phyloP scores from a whole-genome alignment of 2,797 vertebrate genomes.

The Otus scops region DNA sequence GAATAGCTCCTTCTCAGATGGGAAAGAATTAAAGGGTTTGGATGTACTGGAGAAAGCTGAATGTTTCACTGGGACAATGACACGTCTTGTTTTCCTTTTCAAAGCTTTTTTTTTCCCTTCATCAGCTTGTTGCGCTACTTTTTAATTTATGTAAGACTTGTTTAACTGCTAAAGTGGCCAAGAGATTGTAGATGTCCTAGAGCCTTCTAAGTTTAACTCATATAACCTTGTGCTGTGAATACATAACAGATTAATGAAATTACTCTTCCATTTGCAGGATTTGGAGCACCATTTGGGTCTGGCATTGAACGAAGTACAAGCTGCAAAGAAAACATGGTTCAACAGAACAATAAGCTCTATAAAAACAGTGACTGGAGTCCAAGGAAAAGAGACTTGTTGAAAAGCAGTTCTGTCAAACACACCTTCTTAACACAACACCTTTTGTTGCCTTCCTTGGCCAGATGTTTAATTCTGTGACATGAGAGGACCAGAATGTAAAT shows the following conservation, averaged over 20 bases:
- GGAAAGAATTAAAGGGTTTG: background rate
- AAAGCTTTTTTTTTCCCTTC: background rate
- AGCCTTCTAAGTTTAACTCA: background rate
- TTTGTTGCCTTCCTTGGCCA: constrained; percentile 79
- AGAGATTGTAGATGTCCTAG: background rate
- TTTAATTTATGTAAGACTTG: background rate
- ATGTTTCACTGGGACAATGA: background rate
- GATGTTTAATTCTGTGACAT: constrained; percentile 76
- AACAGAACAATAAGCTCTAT: constrained; percentile 98
- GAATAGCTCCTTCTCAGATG: background rate
- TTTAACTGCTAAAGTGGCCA: background rate
- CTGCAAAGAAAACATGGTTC: constrained; percentile 99
- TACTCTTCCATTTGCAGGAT: constrained; percentile 78
- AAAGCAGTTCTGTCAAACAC: constrained; percentile 56
- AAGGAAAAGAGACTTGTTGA: constrained; percentile 97
- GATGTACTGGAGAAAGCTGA: background rate
- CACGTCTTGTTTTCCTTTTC: background rate
- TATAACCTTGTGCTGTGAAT: background rate
- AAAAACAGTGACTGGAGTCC: constrained; percentile 96
- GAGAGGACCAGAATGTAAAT: constrained; percentile 80
- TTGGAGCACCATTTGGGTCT: constrained; percentile 96
- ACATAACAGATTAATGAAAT: background rate
- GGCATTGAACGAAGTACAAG: constrained; percentile 94
- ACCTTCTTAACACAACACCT: constrained; percentile 75
- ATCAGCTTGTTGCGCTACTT: background rate